Base-by-base conservation (phyloP, 2,113 vertebrate species). In the Apodemus speciosus region DNA sequence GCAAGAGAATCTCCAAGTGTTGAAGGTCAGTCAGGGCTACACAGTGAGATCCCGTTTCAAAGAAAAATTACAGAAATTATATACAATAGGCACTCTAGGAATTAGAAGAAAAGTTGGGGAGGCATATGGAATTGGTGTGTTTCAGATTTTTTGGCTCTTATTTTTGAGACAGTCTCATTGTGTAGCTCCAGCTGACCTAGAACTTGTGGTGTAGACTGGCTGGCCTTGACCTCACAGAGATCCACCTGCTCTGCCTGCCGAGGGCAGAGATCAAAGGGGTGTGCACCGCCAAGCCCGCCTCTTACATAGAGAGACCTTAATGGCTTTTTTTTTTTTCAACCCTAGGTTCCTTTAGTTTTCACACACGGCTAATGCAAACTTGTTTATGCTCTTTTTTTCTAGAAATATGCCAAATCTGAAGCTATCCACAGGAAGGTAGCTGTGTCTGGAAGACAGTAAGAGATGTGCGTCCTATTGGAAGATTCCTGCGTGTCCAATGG, bases 401-500 rank as follows among this genome's bases (percentile, higher is more conserved):
- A 97, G 96, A 79, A 93, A 77, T 90, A 84, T 84, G 83, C 76
- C 43, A 73, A 51, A 69, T 83, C 56, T 71, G 85, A 92, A 95
- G 86, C 38, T 0, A 49, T 5, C 7, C 38, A 43, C 79, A 49
- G 84, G 38, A 32, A 92, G 68, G 27, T 94, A 95, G 35, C 87
- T 53, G 56, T 53, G 8, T 49, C 75, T 10, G 7, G 85, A 79
- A 13, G 9, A 58, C 51, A 4, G n/a, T 84, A 20, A 14, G 9
- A 83, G 58, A 25, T 13, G 9, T 15, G 5, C 30, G 53, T 66
- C 56, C 14, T 0, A 91, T 99, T 99, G 99, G 99, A 99, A 95
- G 96, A 97, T 6, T 85, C 98, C 6, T 98, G 97, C 0, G 94
- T 32, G 0, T 95, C 96, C n/a, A 98, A 98, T 0, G 94, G 94